Evolutionary conservation across 2,113 vertebrate genomes (phyloP).

Genomic region (Astur gentilis): DNA sequence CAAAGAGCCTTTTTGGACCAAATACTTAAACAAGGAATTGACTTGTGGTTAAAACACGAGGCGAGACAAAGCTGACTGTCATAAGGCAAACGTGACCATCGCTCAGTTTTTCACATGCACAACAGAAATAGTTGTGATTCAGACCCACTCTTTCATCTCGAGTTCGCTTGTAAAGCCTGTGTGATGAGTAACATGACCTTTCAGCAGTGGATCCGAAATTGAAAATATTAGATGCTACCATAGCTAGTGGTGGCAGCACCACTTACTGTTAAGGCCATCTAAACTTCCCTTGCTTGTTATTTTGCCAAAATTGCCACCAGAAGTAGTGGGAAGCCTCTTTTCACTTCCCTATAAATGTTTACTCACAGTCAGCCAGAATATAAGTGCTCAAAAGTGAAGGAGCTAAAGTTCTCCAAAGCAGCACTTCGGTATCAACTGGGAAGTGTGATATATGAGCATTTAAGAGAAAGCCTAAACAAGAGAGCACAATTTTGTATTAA

Average conservation of each 20-base stretch:
- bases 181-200: rapidly evolving
- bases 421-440: neutral
- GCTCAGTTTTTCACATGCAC: neutral
- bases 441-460: neutral
- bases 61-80: neutral
- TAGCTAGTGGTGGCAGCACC: rapidly evolving
- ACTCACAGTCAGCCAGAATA: neutral
- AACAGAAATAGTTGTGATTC: neutral
- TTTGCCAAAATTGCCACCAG: neutral
- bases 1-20: neutral
- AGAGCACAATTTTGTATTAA: neutral
- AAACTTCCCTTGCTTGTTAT: neutral
- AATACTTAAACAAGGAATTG: neutral
- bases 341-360: neutral
- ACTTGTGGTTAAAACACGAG: neutral
- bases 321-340: neutral
- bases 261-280: no score
- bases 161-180: neutral
- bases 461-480: neutral
- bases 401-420: neutral
- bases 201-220: neutral
- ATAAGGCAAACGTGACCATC: neutral
- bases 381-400: neutral
- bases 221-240: neutral
- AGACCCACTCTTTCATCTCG: neutral